phyloP scores from a whole-genome alignment of 2,113 vertebrate genomes.

The Hemiscyllium ocellatum region DNA sequence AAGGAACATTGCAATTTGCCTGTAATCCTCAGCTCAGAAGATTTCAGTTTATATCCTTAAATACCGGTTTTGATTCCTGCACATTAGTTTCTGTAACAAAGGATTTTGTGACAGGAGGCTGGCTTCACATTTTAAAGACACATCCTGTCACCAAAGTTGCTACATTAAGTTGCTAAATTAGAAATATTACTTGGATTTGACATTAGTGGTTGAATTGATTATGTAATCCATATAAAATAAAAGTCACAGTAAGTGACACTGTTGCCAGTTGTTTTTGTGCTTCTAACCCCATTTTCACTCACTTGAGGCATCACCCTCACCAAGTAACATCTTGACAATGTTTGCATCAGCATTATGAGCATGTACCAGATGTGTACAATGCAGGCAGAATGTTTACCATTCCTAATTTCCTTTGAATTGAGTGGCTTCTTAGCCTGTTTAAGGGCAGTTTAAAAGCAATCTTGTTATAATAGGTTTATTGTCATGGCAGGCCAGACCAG shows the following conservation, averaged over 20 bases:
- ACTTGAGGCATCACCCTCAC: not conserved
- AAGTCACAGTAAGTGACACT: not conserved
- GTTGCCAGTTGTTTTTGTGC: not conserved
- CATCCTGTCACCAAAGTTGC: not conserved
- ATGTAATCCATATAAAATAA: not conserved
- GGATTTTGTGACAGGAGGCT: not conserved
- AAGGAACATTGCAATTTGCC: not conserved
- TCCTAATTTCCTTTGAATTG: too few species aligned
- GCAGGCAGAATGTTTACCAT: not conserved
- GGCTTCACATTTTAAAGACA: not conserved
- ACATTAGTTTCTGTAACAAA: not conserved
- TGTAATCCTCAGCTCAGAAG: not conserved
- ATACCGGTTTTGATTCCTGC: not conserved
- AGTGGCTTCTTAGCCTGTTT: too few species aligned
- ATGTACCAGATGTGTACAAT: not conserved
- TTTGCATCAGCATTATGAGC: not conserved
- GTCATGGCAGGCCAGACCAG: too few species aligned
- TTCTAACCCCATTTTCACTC: not conserved
- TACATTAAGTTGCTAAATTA: not conserved
- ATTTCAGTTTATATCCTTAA: slow-evolving; percentile 9
- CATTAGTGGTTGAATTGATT: not conserved
- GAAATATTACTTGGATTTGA: not conserved
- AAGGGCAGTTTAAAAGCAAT: too few species aligned
- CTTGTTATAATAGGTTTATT: too few species aligned
- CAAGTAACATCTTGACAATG: not conserved